A percentile compares a stretch with the other conserved stretches of the same genome.
phyloP scores from a whole-genome alignment of 2,888 invertebrate genomes.

The Hemicrepidius hirtus region DNA sequence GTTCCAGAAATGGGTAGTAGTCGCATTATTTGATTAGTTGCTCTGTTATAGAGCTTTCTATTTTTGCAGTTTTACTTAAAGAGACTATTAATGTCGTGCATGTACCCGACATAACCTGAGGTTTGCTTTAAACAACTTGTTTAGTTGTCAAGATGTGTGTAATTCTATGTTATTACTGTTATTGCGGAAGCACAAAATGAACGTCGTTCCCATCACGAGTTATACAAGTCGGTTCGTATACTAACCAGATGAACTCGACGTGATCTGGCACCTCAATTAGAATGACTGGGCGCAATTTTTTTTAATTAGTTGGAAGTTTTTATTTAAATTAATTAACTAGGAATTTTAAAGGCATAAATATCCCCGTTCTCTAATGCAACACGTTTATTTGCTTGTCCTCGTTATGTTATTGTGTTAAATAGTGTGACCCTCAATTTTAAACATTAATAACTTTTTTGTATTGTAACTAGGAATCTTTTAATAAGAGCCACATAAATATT shows the following conservation, averaged over 20 bases:
- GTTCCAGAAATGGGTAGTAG: slow-evolving; percentile 33
- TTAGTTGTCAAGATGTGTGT: slow-evolving; percentile 47
- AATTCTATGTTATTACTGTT: slow-evolving; percentile 45
- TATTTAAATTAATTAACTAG: slow-evolving; percentile 21
- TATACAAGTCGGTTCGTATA: slow-evolving; percentile 23
- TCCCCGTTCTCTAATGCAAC: neutral
- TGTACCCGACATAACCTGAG: slow-evolving; percentile 28
- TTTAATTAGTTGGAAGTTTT: slow-evolving; percentile 20
- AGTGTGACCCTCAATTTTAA: too few species aligned
- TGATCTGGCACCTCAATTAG: slow-evolving; percentile 39
- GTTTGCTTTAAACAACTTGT: slow-evolving; percentile 44
- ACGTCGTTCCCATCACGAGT: slow-evolving; percentile 47
- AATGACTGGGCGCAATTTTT: slow-evolving; percentile 29
- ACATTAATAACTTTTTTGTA: too few species aligned
- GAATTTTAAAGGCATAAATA: neutral
- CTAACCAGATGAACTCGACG: slow-evolving; percentile 37
- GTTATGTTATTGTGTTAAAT: too few species aligned
- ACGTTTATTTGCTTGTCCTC: neutral
- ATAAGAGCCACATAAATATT: too few species aligned
- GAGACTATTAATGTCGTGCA: slow-evolving; percentile 34
- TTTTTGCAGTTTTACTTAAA: slow-evolving; percentile 28
- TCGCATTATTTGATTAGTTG: slow-evolving; percentile 38
- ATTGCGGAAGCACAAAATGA: slow-evolving; percentile 48
- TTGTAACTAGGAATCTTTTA: too few species aligned
- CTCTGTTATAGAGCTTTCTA: slow-evolving; percentile 7